Evolutionary conservation across 2,888 invertebrate genomes (phyloP).

Genomic region (Zaprionus lineosus): DNA sequence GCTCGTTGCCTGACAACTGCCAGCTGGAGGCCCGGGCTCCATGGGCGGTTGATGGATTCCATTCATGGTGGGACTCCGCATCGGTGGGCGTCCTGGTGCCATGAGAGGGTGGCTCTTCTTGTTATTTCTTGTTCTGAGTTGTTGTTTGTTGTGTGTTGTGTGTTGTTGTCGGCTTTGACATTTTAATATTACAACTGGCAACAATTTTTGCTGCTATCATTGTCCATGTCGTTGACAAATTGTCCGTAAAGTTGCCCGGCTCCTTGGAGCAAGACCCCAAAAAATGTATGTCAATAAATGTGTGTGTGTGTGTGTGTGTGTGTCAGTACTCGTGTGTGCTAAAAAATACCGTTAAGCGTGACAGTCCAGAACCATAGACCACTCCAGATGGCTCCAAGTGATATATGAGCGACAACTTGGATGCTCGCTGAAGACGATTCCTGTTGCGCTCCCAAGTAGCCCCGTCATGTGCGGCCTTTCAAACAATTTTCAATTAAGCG

Average conservation of each 20-base stretch:
- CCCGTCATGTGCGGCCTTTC: constrained; percentile 48
- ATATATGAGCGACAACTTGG: constrained; percentile 47
- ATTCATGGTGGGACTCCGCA: constrained; percentile 43
- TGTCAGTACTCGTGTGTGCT: constrained; percentile 41
- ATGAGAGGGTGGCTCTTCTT: background rate
- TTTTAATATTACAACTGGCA: constrained; percentile 67
- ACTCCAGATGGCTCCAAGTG: constrained; percentile 54
- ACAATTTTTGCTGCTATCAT: constrained; percentile 54
- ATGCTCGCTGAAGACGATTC: constrained; percentile 31
- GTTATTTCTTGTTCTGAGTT: no score
- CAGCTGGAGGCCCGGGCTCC: constrained; percentile 60
- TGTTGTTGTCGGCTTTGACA: constrained; percentile 52
- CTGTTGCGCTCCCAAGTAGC: constrained; percentile 65
- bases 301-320: constrained; percentile 1
- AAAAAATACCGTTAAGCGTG: constrained; percentile 56
- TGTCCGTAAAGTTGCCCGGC: constrained; percentile 42
- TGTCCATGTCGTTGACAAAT: constrained; percentile 69
- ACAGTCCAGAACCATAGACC: constrained; percentile 25
- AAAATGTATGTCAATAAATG: constrained; percentile 59
- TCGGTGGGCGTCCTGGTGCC: constrained; percentile 7
- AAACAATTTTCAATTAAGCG: constrained; percentile 78
- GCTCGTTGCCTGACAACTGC: constrained; percentile 45
- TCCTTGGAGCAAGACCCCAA: background rate
- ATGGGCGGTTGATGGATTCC: constrained; percentile 75
- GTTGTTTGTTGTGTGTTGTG: constrained; percentile 1